Evolutionary conservation across 2,888 invertebrate species (phyloP).

Genomic region (Noctua fimbriata): DNA sequence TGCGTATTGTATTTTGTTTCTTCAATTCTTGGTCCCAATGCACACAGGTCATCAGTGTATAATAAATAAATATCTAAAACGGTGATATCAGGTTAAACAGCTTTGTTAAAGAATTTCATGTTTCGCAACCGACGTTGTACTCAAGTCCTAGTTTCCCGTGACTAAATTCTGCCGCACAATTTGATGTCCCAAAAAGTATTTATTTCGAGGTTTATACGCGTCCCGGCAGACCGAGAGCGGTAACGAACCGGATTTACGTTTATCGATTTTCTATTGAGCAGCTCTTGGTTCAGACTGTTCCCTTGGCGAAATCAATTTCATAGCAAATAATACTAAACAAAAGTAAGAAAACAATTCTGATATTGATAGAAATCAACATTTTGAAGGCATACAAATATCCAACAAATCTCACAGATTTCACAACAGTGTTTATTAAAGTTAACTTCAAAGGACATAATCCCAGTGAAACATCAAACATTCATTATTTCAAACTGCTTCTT

Average conservation of each 20-base stretch:
- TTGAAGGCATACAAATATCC: not conserved
- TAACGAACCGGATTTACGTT: conserved; percentile 53
- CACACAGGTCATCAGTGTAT: not conserved
- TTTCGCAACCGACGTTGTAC: not conserved
- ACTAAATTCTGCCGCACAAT: not conserved
- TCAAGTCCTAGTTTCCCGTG: not conserved
- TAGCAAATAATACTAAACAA: conserved; percentile 12
- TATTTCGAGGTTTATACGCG: conserved; percentile 36
- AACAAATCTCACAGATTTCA: conserved; percentile 1
- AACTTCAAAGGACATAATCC: conserved; percentile 41
- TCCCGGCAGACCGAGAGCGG: conserved; percentile 26
- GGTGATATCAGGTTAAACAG: not conserved
- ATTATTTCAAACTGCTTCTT: conserved; percentile 58
- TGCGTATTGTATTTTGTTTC: not conserved
- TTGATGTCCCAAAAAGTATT: conserved; percentile 22
- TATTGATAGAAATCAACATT: not conserved
- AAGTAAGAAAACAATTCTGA: not conserved
- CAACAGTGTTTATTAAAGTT: conserved; percentile 28
- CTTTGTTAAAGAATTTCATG: not conserved
- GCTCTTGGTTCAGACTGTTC: conserved; percentile 23
- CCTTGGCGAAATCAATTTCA: conserved; percentile 17
- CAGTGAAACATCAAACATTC: conserved; percentile 56
- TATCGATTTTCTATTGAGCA: conserved; percentile 57
- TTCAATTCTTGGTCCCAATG: not conserved
- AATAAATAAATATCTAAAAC: not conserved